Conservation (phyloP, 1,140 invertebrate species). For the Leptoteleia sp. region DNA sequence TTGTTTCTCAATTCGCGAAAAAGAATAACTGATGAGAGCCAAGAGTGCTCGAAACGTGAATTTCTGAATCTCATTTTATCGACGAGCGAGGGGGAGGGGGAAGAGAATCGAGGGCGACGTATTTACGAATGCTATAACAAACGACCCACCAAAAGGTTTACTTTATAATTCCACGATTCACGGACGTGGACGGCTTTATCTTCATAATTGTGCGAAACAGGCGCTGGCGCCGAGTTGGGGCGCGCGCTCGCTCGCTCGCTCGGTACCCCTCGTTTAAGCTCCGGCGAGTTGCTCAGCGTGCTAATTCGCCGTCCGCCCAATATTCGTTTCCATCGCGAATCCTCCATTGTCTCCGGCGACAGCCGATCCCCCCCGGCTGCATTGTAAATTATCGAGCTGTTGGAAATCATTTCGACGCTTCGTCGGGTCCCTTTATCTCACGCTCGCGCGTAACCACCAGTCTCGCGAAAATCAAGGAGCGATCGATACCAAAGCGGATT, state of each 20-base stretch:
- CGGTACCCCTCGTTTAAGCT: slow-evolving; percentile 60
- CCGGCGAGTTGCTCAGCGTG: slow-evolving; percentile 54
- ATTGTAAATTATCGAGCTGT: no score
- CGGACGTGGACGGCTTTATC: no score
- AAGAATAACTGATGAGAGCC: not conserved
- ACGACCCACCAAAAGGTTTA: slow-evolving; percentile 50
- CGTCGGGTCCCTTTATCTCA: slow-evolving; percentile 63
- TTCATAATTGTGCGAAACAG: no score
- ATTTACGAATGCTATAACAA: slow-evolving; percentile 20
- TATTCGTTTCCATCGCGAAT: slow-evolving; percentile 65
- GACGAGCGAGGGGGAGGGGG: no score
- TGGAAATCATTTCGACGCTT: no score
- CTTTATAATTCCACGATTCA: slow-evolving; percentile 67
- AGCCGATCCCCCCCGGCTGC: slow-evolving; percentile 42
- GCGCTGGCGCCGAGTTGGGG: no score
- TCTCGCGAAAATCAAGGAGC: slow-evolving; percentile 51
- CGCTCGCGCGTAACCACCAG: slow-evolving; percentile 51
- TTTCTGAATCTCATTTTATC: no score
- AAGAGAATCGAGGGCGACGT: slow-evolving; percentile 7
- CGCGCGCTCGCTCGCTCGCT: no score
- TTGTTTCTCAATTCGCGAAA: no score
- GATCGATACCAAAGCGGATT: slow-evolving; percentile 51
- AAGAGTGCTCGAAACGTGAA: no score
- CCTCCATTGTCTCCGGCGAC: slow-evolving; percentile 63
- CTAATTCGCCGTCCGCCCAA: slow-evolving; percentile 65